Base-by-base conservation (phyloP, 2,113 vertebrate species). In the Phyllostomus hastatus region DNA sequence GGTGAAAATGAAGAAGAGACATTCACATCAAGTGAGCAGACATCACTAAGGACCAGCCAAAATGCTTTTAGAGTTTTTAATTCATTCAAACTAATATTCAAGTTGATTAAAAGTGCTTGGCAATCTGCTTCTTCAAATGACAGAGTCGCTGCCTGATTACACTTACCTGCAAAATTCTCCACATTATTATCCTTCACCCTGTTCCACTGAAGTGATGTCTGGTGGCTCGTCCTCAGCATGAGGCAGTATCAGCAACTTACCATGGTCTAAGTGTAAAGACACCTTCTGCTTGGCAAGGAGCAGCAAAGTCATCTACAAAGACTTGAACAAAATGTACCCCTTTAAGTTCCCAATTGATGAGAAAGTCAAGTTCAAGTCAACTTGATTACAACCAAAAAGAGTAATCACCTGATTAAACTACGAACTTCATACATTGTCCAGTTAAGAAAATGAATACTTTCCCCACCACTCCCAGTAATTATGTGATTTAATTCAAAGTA, bases 21-120 rank as follows among this genome's bases (percentile, higher is more conserved):
- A 66, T 64, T 69, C 66, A 85, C 48, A 80, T 6, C 28, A 87
- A 72, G 20, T 52, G 50, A 38, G 41, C 17, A 87, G 67, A 69
- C 10, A 14, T 35, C 64, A 93, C 52, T 31, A 81, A 78, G 33
- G 75, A 83, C 20, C n/a, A 92, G 83, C 90, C 98, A 94, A 95
- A 97, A 97, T 97, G 96, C 97, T 95, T 98, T 97, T 35, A 66
- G 85, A 94, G 94, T 88, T 70, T 84, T 96, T 95, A 93, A 73
- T 90, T 41, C 8, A 73, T 64, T 94, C 81, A 67, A 84, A 93
- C 70, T 90, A 93, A 98, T 96, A 97, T 97, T 98, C 90, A 98
- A 98, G 79, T 94, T 95, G 93, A 88, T 50, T 80, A 93, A 76
- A 84, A 94, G 41, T 61, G 78, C 90, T 94, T 83, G 52, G 64